Evolutionary conservation across 2,113 vertebrate species (phyloP).

Genomic region (Tachuris rubrigastra): DNA sequence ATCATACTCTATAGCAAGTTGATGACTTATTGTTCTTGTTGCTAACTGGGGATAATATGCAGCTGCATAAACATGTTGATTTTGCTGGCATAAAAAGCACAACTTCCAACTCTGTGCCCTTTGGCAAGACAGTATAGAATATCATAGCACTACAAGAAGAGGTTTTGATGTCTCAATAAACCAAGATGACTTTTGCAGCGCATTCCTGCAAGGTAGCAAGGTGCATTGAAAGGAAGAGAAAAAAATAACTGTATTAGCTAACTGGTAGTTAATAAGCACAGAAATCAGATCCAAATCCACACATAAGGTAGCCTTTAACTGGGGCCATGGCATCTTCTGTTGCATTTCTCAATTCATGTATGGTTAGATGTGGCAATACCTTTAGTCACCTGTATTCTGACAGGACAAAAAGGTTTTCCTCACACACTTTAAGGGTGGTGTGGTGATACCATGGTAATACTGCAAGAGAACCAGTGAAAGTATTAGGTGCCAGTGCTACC

Average conservation of each 20-base stretch:
- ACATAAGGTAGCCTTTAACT: not conserved
- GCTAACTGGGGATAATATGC: conserved; percentile 38
- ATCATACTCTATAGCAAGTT: conserved; percentile 32
- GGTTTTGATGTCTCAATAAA: conserved; percentile 32
- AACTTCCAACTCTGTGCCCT: conserved; percentile 44
- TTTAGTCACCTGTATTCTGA: not conserved
- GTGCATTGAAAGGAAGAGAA: not conserved
- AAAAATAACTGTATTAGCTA: not conserved
- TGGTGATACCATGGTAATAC: not conserved
- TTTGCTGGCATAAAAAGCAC: not conserved
- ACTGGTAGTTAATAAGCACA: not conserved
- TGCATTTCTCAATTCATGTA: not conserved
- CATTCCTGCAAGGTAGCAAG: not conserved
- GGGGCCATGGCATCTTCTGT: not conserved
- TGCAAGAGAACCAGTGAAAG: not conserved
- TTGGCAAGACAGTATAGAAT: not conserved
- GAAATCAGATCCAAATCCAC: not conserved
- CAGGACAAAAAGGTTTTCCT: not conserved
- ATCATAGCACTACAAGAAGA: not conserved
- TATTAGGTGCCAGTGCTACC: not conserved
- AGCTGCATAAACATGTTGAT: conserved; percentile 65
- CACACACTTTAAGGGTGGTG: not conserved
- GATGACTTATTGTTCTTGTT: conserved; percentile 47
- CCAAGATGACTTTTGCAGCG: not conserved
- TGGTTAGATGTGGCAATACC: not conserved